Evolutionary conservation across 2,113 vertebrate genomes (phyloP), one percentile per base, ranked within the genome.

Genomic region (Motacilla tschutschensis): DNA sequence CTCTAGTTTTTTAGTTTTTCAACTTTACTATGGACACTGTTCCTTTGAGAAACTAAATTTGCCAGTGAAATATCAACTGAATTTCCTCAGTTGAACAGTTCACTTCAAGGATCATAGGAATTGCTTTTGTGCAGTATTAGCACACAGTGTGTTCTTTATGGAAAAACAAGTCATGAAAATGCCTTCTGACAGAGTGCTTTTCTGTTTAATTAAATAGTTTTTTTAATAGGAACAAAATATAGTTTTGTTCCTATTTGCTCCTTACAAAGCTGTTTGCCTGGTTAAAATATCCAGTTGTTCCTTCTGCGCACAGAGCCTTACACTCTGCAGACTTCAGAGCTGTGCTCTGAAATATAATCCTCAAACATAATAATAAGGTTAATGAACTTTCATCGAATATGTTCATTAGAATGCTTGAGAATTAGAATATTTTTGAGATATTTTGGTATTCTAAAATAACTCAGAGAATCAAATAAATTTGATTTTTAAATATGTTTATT

Each of bases 401-500:
- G 22, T 57, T 89, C 70, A 65, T 89, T 71, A 64, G 65, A 62
- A 69, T 33, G 41, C 33, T 87, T 33, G 33, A 33, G 33, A 33
- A 33, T 33, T 33, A 33, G 38, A 84, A 86, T 84, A 75, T 87
- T 83, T 74, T 65, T 59, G 11, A 83, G 53, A n/a, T 59, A 46
- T 70, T 91, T 93, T 80, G 29, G 6, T 83, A 65, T 78, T 88
- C 66, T 75, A 47, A 81, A 87, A 67, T 83, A 92, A 71, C 25
- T 71, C 6, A 4, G 38, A 43, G 24, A 36, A 33, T 62, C 60
- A 51, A 90, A 77, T 44, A 84, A 76, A 88, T 91, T 44, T 57
- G 73, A 43, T 87, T 95, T 93, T 89, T 57, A 85, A 47, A 51
- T 63, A 77, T 58, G 25, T 80, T 85, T 77, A 28, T 71, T 73